These are phyloP conservation scores for Ypsolopha scabrella DNA, from an alignment of 2,888 invertebrate genomes.

Conservation along the genomic window DNA sequence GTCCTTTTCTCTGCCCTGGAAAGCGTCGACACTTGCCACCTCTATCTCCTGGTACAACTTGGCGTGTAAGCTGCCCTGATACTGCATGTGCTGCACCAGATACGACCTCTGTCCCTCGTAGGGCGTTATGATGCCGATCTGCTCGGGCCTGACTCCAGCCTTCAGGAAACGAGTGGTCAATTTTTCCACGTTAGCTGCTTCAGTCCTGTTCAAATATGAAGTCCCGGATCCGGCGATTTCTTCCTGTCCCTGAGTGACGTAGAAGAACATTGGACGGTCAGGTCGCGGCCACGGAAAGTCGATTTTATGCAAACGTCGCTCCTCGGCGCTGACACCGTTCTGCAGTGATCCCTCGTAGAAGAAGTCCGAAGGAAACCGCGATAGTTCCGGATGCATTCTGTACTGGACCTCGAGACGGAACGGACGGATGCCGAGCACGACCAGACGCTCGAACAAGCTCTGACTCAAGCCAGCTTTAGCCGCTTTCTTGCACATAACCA, in stretches of 20 bases:
- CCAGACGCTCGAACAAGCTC: slow-evolving; percentile 96
- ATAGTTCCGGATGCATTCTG: slow-evolving; percentile 98
- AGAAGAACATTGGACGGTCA: slow-evolving; percentile 99
- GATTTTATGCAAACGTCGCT: slow-evolving; percentile 87
- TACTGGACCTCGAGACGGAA: slow-evolving; percentile 98
- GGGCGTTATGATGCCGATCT: slow-evolving; percentile 98
- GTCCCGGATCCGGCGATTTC: slow-evolving; percentile 99
- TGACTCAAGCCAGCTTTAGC: slow-evolving; percentile 97
- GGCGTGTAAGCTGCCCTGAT: slow-evolving; percentile 95
- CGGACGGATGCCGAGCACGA: slow-evolving; percentile 96
- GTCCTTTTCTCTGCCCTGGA: slow-evolving; percentile 99
- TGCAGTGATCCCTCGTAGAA: slow-evolving; percentile 99
- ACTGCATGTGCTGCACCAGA: slow-evolving; percentile 98
- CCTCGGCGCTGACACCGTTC: slow-evolving; percentile 98
- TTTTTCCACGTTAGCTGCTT: slow-evolving; percentile 98
- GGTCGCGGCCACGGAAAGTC: slow-evolving; percentile 98
- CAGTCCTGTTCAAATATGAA: slow-evolving; percentile 97
- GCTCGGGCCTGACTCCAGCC: slow-evolving; percentile 96
- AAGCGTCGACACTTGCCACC: slow-evolving; percentile 99
- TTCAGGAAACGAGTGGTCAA: slow-evolving; percentile 95
- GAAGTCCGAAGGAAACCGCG: slow-evolving; percentile 98
- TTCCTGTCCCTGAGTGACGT: slow-evolving; percentile 97
- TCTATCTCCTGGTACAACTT: slow-evolving; percentile 99
- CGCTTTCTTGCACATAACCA: slow-evolving; percentile 99
- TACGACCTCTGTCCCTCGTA: slow-evolving; percentile 99